Base-by-base conservation (phyloP, 1,140 invertebrate genomes). In the Nilaparvata lugens region DNA sequence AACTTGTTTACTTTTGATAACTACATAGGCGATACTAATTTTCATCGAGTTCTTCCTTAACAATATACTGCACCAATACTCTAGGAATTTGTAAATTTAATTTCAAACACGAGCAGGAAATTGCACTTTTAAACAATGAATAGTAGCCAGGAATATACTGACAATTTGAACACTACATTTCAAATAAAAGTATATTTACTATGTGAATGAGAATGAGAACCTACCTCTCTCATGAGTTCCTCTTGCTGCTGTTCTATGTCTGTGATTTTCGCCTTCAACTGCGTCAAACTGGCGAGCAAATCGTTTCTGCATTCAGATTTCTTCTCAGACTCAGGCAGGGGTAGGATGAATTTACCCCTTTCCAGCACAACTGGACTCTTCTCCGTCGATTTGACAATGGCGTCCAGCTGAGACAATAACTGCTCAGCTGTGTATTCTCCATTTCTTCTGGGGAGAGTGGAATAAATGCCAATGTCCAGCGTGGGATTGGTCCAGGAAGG, bases 211-310 rank as follows among this genome's bases (percentile, higher is more conserved):
- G 7, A 35, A 11, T 35, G 7, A 52, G 2, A 23, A 61, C 54
- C 71, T 74, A 91, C 89, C 81, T 90, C 89, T 79, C 87, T 78
- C 31, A 87, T 79, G 19, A 89, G 84, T 73, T 93, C 89, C 70
- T 89, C 87, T 68, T 91, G 87, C 68, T 91, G 88, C 19, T 80
- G 81, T 68, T 91, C 85, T 53, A 92, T 85, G 67, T 91, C 88
- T 1, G 82, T 78, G 62, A 92, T 85, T 70, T 86, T 84, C 61
- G 83, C 79, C 68, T 91, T 91, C 16, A 92, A 74, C 35, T 76
- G 74, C 31, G 83, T 77, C 40, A 87, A 79, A 63, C 77, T 74
- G 0, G 74, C 66, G 23, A 83, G 67, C 31, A 80, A 68, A 51
- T 82, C 78, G 58, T 74, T 76, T 56, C 81, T 79, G 70, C 69